Percentiles rank a stretch among this genome's conserved stretches.
Evolutionary conservation across 2,113 vertebrate genomes (phyloP).

Genomic region (Pogona vitticeps): DNA sequence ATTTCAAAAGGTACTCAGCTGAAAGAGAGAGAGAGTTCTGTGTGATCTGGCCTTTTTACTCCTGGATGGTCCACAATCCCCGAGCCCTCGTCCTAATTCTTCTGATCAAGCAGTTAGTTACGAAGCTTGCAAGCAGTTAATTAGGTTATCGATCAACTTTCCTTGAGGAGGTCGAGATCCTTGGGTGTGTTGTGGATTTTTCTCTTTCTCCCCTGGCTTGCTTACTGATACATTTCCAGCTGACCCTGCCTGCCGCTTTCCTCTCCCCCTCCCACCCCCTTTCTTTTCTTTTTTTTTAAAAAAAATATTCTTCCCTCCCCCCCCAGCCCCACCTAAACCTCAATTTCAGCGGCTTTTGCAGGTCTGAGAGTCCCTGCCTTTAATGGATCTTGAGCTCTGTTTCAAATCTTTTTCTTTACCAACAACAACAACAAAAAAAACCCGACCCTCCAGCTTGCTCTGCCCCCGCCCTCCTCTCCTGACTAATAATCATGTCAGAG

Average conservation of each 20-base stretch:
- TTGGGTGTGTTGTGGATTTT: not conserved
- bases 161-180: not conserved
- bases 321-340: conserved; percentile 2
- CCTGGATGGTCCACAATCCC: not conserved
- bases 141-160: conserved; percentile 39
- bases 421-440: conserved; percentile 7
- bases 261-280: not conserved
- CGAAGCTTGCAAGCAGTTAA: conserved; percentile 29
- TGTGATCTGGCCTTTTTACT: not conserved
- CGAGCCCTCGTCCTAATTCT: not conserved
- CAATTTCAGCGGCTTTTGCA: not conserved
- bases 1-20: not conserved
- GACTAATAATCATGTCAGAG: conserved; percentile 72
- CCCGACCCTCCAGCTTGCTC: not conserved
- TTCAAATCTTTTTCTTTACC: conserved; percentile 47
- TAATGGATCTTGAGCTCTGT: conserved; percentile 42
- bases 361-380: conserved; percentile 27
- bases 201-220: not conserved
- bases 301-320: not conserved
- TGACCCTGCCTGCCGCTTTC: not conserved
- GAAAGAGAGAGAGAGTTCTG: not conserved
- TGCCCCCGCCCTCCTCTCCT: conserved; percentile 21
- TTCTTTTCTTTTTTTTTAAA: not conserved
- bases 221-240: not conserved
- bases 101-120: conserved; percentile 1